Evolutionary conservation across 2,113 vertebrate species (phyloP).

Genomic region (Rutilus rutilus): DNA sequence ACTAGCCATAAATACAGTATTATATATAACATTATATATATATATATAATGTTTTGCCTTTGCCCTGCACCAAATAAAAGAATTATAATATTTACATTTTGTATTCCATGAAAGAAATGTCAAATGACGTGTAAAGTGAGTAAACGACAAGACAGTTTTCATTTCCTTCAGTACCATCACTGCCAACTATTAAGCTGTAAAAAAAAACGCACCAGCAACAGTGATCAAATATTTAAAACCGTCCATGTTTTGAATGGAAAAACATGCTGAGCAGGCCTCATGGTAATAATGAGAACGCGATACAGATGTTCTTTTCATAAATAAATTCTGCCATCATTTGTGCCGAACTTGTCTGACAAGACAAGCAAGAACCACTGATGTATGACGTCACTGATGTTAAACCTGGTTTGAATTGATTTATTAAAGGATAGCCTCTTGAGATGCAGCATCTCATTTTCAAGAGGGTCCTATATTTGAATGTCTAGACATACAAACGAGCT

Average conservation of each 20-base stretch:
- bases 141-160: neutral
- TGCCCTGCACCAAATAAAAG: too few species aligned
- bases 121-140: neutral
- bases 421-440: too few species aligned
- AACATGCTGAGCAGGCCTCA: neutral
- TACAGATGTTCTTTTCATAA: conserved; percentile 12
- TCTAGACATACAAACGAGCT: neutral
- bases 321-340: conserved; percentile 1
- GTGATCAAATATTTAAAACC: conserved; percentile 1
- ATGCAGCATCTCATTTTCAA: too few species aligned
- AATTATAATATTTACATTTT: neutral
- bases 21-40: too few species aligned
- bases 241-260: neutral
- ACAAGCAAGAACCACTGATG: neutral
- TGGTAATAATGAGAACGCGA: neutral
- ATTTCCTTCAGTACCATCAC: neutral
- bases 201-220: neutral
- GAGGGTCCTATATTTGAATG: too few species aligned
- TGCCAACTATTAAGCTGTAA: neutral
- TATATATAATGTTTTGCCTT: too few species aligned
- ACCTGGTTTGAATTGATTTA: too few species aligned
- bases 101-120: neutral
- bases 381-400: neutral
- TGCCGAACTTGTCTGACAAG: neutral
- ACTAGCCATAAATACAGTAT: neutral